Percentiles rank a stretch among this genome's conserved stretches.
These are phyloP conservation scores for Borostomias antarcticus DNA, from an alignment of 2,797 vertebrate genomes.

Conservation along the genomic window DNA sequence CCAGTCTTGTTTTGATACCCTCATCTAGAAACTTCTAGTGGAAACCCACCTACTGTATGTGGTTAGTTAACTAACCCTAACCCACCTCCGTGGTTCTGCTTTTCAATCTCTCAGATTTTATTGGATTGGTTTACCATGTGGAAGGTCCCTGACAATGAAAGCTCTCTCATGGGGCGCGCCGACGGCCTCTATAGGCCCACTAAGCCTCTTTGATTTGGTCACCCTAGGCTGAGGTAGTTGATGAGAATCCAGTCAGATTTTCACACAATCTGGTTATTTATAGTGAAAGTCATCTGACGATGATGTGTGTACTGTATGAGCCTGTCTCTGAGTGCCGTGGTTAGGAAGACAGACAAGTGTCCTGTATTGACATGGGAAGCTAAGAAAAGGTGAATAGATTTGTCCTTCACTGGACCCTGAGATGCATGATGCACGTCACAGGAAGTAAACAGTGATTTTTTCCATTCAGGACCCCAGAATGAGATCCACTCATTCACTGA, in stretches of 20 bases:
- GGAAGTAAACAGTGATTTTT: not conserved
- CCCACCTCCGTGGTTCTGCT: not conserved
- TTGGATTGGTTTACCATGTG: not conserved
- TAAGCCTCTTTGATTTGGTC: conserved; percentile 1
- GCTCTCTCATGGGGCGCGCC: not conserved
- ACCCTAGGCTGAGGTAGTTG: not conserved
- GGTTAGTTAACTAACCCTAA: no score
- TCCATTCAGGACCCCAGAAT: no score
- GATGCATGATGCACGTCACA: not conserved
- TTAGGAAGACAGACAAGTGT: not conserved
- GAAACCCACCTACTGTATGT: not conserved
- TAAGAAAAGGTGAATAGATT: not conserved
- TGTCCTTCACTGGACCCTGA: conserved; percentile 4
- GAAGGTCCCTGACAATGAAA: not conserved
- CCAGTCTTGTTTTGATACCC: not conserved
- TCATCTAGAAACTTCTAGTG: no score
- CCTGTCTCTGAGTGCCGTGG: not conserved
- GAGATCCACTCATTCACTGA: not conserved
- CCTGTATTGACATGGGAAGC: not conserved
- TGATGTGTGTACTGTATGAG: no score
- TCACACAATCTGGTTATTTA: not conserved
- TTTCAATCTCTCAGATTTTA: not conserved
- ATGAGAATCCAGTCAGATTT: not conserved
- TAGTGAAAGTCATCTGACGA: no score
- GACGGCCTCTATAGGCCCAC: not conserved